Percentiles rank a stretch among this genome's conserved stretches.
Conservation (phyloP, 2,113 vertebrate genomes). For the Murina feae region DNA sequence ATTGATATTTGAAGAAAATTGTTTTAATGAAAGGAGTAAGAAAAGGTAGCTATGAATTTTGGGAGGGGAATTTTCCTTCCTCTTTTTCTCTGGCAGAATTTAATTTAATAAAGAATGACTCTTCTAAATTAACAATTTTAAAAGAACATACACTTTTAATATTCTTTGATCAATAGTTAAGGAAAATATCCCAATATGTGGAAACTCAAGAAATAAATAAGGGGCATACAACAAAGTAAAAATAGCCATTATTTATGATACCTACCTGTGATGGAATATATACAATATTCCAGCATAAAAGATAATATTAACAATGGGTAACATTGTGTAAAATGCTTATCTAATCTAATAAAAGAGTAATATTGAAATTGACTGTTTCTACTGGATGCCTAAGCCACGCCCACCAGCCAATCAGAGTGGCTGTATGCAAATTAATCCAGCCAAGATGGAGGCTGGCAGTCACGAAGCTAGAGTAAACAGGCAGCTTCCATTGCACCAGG, state of each 20-base stretch:
- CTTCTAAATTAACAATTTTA: slow-evolving; percentile 8
- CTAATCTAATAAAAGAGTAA: too few species aligned
- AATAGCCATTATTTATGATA: neutral
- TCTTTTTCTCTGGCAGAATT: neutral
- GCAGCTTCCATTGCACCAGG: too few species aligned
- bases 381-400: too few species aligned
- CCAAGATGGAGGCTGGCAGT: too few species aligned
- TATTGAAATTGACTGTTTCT: too few species aligned
- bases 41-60: neutral
- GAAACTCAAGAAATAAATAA: neutral
- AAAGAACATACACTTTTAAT: neutral
- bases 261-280: neutral
- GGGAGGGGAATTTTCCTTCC: neutral
- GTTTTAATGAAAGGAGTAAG: neutral
- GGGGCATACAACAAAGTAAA: neutral
- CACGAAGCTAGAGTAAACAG: too few species aligned
- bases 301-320: neutral
- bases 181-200: neutral
- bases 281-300: neutral
- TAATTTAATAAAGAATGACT: slow-evolving; percentile 20
- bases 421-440: too few species aligned
- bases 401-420: too few species aligned
- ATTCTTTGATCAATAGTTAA: neutral
- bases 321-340: neutral
- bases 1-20: neutral